Evolutionary conservation across 1,140 invertebrate genomes (phyloP), one percentile per base, ranked within the genome.

Genomic region (Planococcus citri): DNA sequence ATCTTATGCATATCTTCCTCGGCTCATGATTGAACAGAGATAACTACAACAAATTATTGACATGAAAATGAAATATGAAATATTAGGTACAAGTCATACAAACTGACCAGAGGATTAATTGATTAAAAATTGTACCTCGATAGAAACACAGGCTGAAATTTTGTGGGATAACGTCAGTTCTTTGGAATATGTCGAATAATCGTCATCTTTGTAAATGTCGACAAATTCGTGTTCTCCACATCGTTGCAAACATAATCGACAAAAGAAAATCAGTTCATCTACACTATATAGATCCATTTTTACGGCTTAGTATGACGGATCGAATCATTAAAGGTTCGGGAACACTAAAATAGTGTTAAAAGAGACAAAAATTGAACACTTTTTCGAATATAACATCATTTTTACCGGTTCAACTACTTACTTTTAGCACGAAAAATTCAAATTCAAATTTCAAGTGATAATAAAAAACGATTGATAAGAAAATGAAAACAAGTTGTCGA

Each of bases 121-220:
- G n/a, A n/a, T n/a, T n/a, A n/a, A n/a, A n/a, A n/a, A n/a, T n/a
- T 8, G 8, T 64, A 64, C 60, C 60, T 64, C 60, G 9, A 64
- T 24, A 2, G 60, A 64, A 27, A 64, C 60, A 25, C 60, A 64
- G 17, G 60, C 60, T 20, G 24, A 17, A 24, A 64, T 64, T 25
- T 27, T 64, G 22, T 2, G 3, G 10, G 60, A n/a, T 51, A 51
- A 51, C 10, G 41, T 17, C 41, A 20, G 3, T 17, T 51, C 41
- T 17, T 17, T 51, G n/a, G 41, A 20, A 17, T 51, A 3, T 17
- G 41, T 6, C 2, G 41, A 51, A 20, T 51, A 9, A 9, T 51
- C 41, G 10, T 17, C 3, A 51, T 51, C 17, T n/a, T 51, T 51
- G n/a, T 9, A 51, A 51, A 51, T 20, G 17, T 51, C 41, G 2